Conservation (phyloP, 2,113 vertebrate species). For the Cygnus atratus region DNA sequence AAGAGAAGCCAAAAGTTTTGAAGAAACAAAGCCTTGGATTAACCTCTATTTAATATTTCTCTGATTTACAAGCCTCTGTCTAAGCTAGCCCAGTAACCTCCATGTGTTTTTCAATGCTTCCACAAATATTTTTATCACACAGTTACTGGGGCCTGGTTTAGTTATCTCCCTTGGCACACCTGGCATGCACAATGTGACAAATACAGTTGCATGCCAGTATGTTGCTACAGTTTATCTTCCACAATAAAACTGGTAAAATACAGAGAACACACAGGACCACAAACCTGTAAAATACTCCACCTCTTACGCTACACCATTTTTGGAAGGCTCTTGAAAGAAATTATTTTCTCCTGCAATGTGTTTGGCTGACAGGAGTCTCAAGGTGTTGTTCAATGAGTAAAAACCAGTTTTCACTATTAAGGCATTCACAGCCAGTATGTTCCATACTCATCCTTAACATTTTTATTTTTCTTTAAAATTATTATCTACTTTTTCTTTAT, state of each 20-base stretch:
- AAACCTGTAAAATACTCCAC: background rate
- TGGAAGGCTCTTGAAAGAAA: background rate
- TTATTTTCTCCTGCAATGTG: background rate
- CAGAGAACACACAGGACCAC: background rate
- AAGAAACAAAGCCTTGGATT: background rate
- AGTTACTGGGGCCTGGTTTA: background rate
- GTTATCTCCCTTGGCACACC: background rate
- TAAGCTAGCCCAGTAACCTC: background rate
- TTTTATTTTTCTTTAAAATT: slow-evolving; percentile 5
- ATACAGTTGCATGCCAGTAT: background rate
- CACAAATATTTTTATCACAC: background rate
- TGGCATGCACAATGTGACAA: background rate
- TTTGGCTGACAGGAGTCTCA: background rate
- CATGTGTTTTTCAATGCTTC: too few relatives aligned
- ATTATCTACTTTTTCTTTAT: slow-evolving; percentile 17
- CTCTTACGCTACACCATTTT: background rate
- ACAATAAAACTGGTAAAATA: background rate
- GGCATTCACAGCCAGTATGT: background rate
- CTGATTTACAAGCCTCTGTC: background rate
- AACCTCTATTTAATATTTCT: background rate
- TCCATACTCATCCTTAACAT: background rate
- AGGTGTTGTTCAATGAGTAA: background rate
- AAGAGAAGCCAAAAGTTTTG: background rate
- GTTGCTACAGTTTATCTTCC: background rate
- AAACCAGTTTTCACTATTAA: background rate